Conservation (phyloP, 2,113 vertebrate species). For the Nothobranchius kuhntae region DNA sequence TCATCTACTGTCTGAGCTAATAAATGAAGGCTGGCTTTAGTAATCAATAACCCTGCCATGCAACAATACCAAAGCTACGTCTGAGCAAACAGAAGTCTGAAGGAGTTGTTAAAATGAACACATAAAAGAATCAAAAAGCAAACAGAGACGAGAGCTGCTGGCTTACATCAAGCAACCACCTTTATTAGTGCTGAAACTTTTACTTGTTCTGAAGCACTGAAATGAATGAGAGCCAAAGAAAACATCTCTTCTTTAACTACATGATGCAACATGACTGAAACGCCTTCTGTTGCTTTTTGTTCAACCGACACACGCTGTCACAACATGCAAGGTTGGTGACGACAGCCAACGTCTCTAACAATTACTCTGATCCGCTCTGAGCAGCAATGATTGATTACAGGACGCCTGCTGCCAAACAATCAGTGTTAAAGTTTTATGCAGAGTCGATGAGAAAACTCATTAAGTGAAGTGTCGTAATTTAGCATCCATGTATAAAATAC, state of each 20-base stretch:
- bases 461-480: conserved; percentile 35
- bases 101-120: conserved; percentile 33
- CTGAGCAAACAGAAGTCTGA: conserved; percentile 39
- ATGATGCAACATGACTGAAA: conserved; percentile 62
- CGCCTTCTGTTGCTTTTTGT: conserved; percentile 60
- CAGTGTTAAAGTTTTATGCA: conserved; percentile 48
- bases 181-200: conserved; percentile 16
- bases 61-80: conserved; percentile 35
- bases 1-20: conserved; percentile 43
- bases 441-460: conserved; percentile 28
- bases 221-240: conserved; percentile 29
- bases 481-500: conserved; percentile 12
- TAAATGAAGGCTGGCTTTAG: conserved; percentile 26
- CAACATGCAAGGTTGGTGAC: conserved; percentile 57
- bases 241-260: conserved; percentile 45
- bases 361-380: conserved; percentile 39
- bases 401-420: conserved; percentile 48
- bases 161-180: background rate
- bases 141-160: conserved; percentile 31
- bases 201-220: conserved; percentile 26
- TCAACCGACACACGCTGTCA: conserved; percentile 64
- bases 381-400: conserved; percentile 72
- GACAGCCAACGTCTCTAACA: conserved; percentile 60
- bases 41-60: conserved; percentile 33
- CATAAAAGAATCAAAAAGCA: conserved; percentile 46